These are phyloP conservation scores for Taeniopygia guttata DNA, from an alignment of 2,797 vertebrate species.

Conservation along the genomic window DNA sequence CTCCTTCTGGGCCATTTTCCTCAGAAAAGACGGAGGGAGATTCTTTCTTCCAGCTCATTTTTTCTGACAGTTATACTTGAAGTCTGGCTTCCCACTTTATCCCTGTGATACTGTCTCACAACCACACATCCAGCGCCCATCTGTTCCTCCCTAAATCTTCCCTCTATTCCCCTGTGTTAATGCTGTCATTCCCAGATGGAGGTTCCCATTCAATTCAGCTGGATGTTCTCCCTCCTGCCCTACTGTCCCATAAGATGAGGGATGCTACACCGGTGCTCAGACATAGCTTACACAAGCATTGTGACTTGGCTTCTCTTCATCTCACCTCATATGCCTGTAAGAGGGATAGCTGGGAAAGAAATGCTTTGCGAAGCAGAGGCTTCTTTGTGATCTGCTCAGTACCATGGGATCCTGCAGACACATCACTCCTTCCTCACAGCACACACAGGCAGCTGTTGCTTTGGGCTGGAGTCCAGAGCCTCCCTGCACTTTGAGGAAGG, in stretches of 20 bases:
- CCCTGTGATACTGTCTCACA: not conserved
- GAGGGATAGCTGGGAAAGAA: not conserved
- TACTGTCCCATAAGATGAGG: not conserved
- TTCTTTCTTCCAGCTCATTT: not conserved
- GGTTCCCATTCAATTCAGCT: not conserved
- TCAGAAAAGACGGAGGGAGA: not conserved
- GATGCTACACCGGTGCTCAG: not conserved
- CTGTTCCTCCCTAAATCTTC: not conserved
- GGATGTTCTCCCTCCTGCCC: not conserved
- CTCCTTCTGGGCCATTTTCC: not conserved
- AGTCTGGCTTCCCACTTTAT: constrained; percentile 2
- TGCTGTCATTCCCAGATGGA: not conserved
- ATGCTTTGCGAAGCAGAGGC: not conserved
- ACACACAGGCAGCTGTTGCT: not conserved
- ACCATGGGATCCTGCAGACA: not conserved
- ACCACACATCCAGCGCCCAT: not conserved
- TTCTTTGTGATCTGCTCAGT: not conserved
- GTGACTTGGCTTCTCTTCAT: not conserved
- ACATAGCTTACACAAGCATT: not conserved
- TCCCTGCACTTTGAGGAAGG: not conserved
- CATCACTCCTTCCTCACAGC: not conserved
- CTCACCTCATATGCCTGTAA: not conserved
- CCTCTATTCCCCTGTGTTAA: not conserved
- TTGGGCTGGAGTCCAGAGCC: not conserved
- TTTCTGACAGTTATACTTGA: not conserved